A percentile compares a stretch with the other conserved stretches of the same genome.
These are phyloP conservation scores for Scaptomyza flava DNA, from an alignment of 2,888 invertebrate species.

Conservation along the genomic window DNA sequence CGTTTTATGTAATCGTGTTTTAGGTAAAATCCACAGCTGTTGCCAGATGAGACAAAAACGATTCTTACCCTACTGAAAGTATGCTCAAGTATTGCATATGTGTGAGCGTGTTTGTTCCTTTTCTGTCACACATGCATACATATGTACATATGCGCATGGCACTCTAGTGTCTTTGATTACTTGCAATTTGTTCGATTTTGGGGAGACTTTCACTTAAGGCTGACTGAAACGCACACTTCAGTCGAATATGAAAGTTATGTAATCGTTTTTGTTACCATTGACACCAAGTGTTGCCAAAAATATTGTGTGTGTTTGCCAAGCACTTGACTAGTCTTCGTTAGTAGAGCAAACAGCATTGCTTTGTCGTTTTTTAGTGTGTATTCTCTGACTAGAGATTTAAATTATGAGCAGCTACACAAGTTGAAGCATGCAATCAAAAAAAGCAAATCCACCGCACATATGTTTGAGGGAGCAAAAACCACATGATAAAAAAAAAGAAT, in stretches of 20 bases:
- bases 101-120: conserved; percentile 9
- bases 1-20: conserved; percentile 43
- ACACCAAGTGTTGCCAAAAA: conserved; percentile 64
- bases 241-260: conserved; percentile 55
- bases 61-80: conserved; percentile 15
- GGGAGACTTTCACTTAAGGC: conserved; percentile 58
- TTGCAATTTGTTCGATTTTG: conserved; percentile 72
- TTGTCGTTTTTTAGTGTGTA: conserved; percentile 7
- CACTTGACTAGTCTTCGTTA: conserved; percentile 56
- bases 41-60: conserved; percentile 45
- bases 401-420: conserved; percentile 41
- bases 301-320: conserved; percentile 47
- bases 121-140: conserved; percentile 33
- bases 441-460: conserved; percentile 40
- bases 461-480: conserved; percentile 25
- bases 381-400: conserved; percentile 33
- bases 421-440: conserved; percentile 45
- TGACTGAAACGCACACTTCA: conserved; percentile 37
- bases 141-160: conserved; percentile 18
- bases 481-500: conserved; percentile 35
- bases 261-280: conserved; percentile 70
- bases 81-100: conserved; percentile 27
- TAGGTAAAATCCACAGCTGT: conserved; percentile 52
- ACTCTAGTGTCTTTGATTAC: conserved; percentile 75
- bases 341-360: conserved; percentile 30